A percentile compares a stretch with the other conserved stretches of the same genome.
These are phyloP conservation scores for Lithosia quadra DNA, from an alignment of 2,888 invertebrate genomes.

Conservation along the genomic window DNA sequence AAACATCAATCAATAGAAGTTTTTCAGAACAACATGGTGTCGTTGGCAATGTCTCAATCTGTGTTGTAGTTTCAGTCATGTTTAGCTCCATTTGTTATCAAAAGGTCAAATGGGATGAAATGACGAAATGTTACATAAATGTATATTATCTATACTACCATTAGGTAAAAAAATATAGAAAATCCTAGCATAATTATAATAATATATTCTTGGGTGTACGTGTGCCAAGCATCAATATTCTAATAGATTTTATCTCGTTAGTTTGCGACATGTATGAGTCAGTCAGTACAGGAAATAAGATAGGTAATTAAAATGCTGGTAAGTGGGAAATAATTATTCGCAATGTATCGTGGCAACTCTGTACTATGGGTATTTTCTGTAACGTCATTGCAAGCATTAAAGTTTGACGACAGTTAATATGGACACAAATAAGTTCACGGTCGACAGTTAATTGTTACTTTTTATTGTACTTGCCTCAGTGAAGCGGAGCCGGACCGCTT, in stretches of 20 bases:
- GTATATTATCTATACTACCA: not conserved
- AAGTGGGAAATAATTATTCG: conserved; percentile 5
- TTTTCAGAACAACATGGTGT: not conserved
- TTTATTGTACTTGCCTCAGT: conserved; percentile 8
- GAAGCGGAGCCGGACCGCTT: not conserved
- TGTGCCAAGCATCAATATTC: conserved; percentile 1
- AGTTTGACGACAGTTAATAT: not conserved
- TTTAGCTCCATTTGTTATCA: not conserved
- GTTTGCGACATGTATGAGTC: conserved; percentile 12
- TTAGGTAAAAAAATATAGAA: not conserved
- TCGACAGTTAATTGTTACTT: not conserved
- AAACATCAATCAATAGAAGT: too few relatives aligned
- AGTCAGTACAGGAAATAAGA: conserved; percentile 11
- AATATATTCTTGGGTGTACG: not conserved
- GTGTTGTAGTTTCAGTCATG: not conserved
- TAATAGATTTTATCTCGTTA: conserved; percentile 3
- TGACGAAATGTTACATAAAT: not conserved
- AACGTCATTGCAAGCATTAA: not conserved
- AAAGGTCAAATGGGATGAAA: not conserved
- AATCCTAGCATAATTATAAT: not conserved
- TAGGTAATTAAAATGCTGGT: conserved; percentile 8
- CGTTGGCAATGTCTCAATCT: not conserved
- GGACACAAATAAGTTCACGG: not conserved
- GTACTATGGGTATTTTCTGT: not conserved
- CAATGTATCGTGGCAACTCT: not conserved